Evolutionary conservation across 2,888 invertebrate species (phyloP).

Genomic region (Apodemia duryi): DNA sequence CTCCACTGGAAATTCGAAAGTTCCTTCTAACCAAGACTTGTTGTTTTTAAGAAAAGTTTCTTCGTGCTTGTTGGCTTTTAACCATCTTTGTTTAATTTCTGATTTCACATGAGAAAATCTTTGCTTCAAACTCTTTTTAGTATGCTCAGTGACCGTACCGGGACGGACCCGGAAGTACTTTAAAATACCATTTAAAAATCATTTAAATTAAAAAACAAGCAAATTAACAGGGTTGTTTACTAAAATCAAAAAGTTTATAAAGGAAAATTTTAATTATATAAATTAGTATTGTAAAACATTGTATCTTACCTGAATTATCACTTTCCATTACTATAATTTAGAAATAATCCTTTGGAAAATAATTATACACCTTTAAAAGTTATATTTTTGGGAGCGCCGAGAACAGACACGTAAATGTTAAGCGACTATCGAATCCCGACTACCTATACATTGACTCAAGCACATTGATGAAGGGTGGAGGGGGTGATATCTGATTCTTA

Average conservation of each 20-base stretch:
- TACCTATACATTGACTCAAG: no score
- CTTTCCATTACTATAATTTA: no score
- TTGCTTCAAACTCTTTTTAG: constrained; percentile 20
- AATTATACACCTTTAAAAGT: no score
- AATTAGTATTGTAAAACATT: no score
- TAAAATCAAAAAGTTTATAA: constrained; percentile 1
- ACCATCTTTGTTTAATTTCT: constrained; percentile 23
- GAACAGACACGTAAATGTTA: no score
- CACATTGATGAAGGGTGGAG: no score
- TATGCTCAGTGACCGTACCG: constrained; percentile 18
- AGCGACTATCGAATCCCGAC: no score
- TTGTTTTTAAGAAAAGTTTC: constrained; percentile 24
- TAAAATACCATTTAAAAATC: not conserved
- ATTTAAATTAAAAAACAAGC: constrained; percentile 4
- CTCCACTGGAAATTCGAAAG: constrained; percentile 24
- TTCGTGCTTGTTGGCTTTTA: constrained; percentile 20
- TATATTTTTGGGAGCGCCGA: no score
- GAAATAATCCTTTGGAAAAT: no score
- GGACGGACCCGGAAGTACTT: constrained; percentile 2
- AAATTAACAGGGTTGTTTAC: not conserved
- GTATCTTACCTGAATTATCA: no score
- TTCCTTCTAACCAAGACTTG: constrained; percentile 24
- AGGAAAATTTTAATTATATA: no score
- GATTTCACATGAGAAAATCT: constrained; percentile 24
- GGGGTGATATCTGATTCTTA: no score